A percentile compares a stretch with the other conserved stretches of the same genome.
Evolutionary conservation across 2,113 vertebrate genomes (phyloP).

Genomic region (Odobenus rosmarus): DNA sequence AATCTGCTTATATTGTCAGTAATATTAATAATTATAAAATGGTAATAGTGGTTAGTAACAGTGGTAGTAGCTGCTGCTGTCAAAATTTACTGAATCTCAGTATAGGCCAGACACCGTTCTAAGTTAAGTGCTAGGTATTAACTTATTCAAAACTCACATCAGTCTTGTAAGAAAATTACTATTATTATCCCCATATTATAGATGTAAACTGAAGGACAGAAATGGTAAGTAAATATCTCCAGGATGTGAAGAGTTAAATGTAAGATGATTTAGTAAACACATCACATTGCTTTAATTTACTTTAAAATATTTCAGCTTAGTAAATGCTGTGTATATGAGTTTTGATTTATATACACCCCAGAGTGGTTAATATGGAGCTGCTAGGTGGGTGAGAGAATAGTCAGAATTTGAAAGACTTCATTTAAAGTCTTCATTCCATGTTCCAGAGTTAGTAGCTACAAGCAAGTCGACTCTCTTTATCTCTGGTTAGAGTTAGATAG

Average conservation of each 20-base stretch:
- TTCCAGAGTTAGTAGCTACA: neutral
- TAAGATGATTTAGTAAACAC: neutral
- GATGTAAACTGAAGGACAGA: neutral
- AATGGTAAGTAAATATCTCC: neutral
- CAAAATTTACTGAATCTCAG: neutral
- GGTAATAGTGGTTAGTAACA: neutral
- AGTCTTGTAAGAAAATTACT: neutral
- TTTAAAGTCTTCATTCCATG: neutral
- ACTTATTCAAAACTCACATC: neutral
- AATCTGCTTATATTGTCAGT: neutral
- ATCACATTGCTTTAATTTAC: slow-evolving; percentile 5
- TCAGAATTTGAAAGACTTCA: neutral
- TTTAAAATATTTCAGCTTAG: neutral
- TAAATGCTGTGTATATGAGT: neutral
- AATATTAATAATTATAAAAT: neutral
- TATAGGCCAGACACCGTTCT: neutral
- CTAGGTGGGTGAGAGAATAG: neutral
- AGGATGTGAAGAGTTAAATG: neutral
- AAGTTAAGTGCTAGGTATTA: neutral
- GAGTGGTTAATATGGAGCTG: neutral
- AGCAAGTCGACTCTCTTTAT: neutral
- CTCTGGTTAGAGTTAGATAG: neutral
- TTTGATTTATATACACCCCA: neutral
- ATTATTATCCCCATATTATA: neutral
- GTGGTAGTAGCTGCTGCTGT: neutral